These are phyloP conservation scores for Euglossa dilemma DNA, from an alignment of 1,140 invertebrate genomes.

Conservation along the genomic window DNA sequence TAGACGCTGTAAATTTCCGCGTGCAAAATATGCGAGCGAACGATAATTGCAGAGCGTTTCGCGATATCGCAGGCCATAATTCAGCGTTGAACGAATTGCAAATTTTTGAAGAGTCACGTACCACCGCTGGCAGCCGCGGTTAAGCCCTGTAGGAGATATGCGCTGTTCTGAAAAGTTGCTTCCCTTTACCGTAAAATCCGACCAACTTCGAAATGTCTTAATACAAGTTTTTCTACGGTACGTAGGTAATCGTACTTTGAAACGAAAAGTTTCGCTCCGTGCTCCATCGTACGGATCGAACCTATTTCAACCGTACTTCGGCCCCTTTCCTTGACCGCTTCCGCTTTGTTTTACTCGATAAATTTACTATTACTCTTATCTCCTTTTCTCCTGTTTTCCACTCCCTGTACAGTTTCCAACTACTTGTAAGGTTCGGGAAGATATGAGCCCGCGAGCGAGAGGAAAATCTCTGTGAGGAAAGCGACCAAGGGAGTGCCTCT, in stretches of 20 bases:
- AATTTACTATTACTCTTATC: constrained; percentile 71
- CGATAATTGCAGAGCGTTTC: background rate
- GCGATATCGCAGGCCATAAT: background rate
- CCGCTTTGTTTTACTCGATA: constrained; percentile 68
- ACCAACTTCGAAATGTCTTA: constrained; percentile 63
- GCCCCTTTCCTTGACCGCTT: constrained; percentile 56
- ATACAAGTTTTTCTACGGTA: constrained; percentile 69
- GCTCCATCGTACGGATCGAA: constrained; percentile 61
- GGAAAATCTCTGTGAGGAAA: constrained; percentile 14
- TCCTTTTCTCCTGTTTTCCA: constrained; percentile 49
- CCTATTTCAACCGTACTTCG: constrained; percentile 54
- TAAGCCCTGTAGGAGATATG: constrained; percentile 6
- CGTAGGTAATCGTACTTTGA: constrained; percentile 70
- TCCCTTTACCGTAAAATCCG: constrained; percentile 50
- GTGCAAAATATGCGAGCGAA: background rate
- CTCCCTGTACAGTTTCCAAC: constrained; percentile 44
- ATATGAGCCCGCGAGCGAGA: constrained; percentile 43
- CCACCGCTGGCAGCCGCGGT: background rate
- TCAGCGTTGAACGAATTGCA: background rate
- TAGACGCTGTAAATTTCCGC: background rate
- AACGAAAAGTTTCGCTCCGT: constrained; percentile 65
- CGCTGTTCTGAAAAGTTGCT: constrained; percentile 57
- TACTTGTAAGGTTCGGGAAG: constrained; percentile 53
- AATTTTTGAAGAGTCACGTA: constrained; percentile 30
- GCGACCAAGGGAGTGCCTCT: background rate